Percentiles rank a stretch among this genome's conserved stretches.
Conservation (phyloP, 2,113 vertebrate genomes). For the Hemichromis elongatus region DNA sequence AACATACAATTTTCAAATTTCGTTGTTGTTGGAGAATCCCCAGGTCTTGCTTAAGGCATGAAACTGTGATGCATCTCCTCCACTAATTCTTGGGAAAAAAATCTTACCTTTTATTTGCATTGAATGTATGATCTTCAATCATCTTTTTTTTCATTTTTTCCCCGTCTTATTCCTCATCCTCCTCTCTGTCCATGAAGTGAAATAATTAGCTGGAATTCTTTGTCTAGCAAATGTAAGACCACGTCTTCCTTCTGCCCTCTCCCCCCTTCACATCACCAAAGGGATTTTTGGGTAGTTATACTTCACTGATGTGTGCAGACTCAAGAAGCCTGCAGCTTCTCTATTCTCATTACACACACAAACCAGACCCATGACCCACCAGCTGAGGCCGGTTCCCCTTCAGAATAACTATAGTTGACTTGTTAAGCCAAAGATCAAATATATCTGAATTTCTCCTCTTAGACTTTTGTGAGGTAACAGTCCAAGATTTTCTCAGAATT, state of each 20-base stretch:
- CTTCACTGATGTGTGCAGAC: not conserved
- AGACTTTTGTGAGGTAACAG: not conserved
- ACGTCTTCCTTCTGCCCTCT: not conserved
- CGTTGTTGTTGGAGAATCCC: not conserved
- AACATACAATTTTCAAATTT: not conserved
- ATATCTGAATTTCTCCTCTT: not conserved
- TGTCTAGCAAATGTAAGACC: not conserved
- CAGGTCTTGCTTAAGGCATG: rapidly evolving
- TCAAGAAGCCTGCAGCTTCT: not conserved
- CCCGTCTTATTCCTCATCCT: not conserved
- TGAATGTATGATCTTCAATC: not conserved
- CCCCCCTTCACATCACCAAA: not conserved
- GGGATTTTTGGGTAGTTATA: not conserved
- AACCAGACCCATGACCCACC: not conserved
- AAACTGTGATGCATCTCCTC: not conserved
- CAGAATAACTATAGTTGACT: not conserved
- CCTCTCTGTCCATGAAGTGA: not conserved
- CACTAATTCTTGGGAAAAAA: not conserved
- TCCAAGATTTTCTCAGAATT: rapidly evolving
- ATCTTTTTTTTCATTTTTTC: not conserved
- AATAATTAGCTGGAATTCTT: not conserved
- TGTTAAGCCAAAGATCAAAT: not conserved
- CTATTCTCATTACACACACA: not conserved
- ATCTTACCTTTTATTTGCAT: not conserved
- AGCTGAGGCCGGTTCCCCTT: not conserved